Percentiles rank a stretch among this genome's conserved stretches.
phyloP scores from a whole-genome alignment of 1,140 invertebrate species.

The Druon quercuslanigerum region DNA sequence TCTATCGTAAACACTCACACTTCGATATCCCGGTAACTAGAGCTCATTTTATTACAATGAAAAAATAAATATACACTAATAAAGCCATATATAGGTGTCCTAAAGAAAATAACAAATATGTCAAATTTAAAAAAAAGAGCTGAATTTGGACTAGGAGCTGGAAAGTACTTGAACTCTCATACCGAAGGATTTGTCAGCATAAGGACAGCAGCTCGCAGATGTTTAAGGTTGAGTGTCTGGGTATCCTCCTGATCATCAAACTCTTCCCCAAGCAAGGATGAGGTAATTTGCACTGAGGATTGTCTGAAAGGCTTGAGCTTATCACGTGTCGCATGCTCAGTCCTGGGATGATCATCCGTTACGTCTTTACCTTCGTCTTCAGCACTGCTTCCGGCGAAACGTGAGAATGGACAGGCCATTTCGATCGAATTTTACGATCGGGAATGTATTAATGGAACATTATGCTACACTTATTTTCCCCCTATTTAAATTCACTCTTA shows the following conservation, averaged over 20 bases:
- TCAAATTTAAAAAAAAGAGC: no score
- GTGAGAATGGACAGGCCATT: slow-evolving; percentile 72
- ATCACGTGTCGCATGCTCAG: slow-evolving; percentile 40
- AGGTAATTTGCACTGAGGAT: slow-evolving; percentile 74
- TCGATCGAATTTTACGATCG: slow-evolving; percentile 32
- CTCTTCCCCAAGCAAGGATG: slow-evolving; percentile 69
- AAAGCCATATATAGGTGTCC: no score
- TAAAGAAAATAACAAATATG: no score
- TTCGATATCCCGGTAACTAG: no score
- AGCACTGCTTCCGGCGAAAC: slow-evolving; percentile 51
- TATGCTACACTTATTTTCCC: background rate
- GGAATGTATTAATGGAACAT: background rate
- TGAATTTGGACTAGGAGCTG: background rate
- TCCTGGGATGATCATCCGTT: slow-evolving; percentile 42
- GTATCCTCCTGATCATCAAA: slow-evolving; percentile 74
- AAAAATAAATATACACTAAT: no score
- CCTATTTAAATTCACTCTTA: background rate
- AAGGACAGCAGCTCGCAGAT: slow-evolving; percentile 77
- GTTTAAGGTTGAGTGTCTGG: slow-evolving; percentile 78
- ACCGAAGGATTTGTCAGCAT: slow-evolving; percentile 78
- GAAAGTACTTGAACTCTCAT: slow-evolving; percentile 46
- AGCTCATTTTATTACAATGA: no score
- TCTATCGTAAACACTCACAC: no score
- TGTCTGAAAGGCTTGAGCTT: slow-evolving; percentile 69
- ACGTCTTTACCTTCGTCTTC: slow-evolving; percentile 43